These are phyloP conservation scores for Nymphalis polychloros DNA, from an alignment of 2,888 invertebrate species.

Conservation along the genomic window DNA sequence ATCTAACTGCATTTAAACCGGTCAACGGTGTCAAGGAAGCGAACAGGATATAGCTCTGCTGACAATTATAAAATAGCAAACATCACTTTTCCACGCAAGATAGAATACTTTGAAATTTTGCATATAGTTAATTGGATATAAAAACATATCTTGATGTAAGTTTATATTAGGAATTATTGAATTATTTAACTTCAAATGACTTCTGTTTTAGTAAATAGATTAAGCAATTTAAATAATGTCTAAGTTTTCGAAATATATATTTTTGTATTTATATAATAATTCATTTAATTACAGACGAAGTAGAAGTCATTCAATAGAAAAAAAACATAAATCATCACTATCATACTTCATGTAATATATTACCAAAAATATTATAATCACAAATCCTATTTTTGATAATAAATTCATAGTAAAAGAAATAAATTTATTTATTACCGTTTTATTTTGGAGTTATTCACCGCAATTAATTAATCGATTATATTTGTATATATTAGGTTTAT, in stretches of 20 bases:
- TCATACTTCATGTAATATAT: neutral
- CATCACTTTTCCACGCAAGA: constrained; percentile 16
- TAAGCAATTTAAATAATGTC: no score
- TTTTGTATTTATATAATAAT: no score
- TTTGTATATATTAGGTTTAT: neutral
- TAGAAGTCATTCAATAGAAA: neutral
- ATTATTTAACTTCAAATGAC: no score
- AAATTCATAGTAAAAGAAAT: neutral
- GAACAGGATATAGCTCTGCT: constrained; percentile 29
- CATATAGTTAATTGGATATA: neutral
- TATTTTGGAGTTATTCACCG: neutral
- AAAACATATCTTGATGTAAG: no score
- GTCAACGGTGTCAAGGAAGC: constrained; percentile 29
- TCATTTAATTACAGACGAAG: no score
- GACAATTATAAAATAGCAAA: constrained; percentile 25
- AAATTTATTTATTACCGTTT: neutral
- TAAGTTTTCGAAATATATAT: no score
- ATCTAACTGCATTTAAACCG: constrained; percentile 30
- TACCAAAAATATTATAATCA: neutral
- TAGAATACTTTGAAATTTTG: constrained; percentile 1
- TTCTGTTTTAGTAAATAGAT: no score
- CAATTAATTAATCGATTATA: constrained; percentile 2
- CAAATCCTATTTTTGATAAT: neutral
- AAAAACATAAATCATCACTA: neutral
- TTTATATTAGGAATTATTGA: no score